These are phyloP conservation scores for Rhaphigaster nebulosa DNA, from an alignment of 2,888 invertebrate genomes.

Conservation along the genomic window DNA sequence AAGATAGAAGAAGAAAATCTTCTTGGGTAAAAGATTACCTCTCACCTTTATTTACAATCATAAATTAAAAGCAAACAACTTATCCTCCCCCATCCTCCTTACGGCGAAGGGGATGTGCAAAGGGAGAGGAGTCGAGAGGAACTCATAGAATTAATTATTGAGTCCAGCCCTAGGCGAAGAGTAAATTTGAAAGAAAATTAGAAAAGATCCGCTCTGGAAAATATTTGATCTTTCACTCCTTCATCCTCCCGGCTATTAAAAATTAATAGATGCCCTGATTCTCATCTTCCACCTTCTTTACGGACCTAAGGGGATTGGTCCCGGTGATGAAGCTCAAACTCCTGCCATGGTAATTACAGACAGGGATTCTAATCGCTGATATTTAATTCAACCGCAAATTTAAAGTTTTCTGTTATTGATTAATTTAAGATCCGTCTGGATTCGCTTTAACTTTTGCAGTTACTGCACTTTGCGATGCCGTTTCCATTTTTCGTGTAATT, in stretches of 20 bases:
- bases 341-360: background rate
- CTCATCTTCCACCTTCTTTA: background rate
- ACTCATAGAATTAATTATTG: slow-evolving; percentile 34
- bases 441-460: no score
- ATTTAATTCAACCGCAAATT: background rate
- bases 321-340: background rate
- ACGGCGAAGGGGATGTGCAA: background rate
- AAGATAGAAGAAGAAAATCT: slow-evolving; percentile 1
- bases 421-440: no score
- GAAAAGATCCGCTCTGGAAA: slow-evolving; percentile 7
- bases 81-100: background rate
- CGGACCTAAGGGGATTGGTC: background rate
- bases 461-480: no score
- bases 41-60: slow-evolving; percentile 7
- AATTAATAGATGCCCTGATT: background rate
- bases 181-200: slow-evolving; percentile 35
- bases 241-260: slow-evolving; percentile 9
- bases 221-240: slow-evolving; percentile 22
- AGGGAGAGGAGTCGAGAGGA: background rate
- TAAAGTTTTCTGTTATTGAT: no score
- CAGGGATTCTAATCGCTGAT: background rate
- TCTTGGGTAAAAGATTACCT: background rate
- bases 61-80: slow-evolving; percentile 39
- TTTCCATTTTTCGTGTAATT: no score
- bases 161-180: background rate